Conservation (phyloP, 2,888 invertebrate species). For the Lepidocyrtoides sp. region DNA sequence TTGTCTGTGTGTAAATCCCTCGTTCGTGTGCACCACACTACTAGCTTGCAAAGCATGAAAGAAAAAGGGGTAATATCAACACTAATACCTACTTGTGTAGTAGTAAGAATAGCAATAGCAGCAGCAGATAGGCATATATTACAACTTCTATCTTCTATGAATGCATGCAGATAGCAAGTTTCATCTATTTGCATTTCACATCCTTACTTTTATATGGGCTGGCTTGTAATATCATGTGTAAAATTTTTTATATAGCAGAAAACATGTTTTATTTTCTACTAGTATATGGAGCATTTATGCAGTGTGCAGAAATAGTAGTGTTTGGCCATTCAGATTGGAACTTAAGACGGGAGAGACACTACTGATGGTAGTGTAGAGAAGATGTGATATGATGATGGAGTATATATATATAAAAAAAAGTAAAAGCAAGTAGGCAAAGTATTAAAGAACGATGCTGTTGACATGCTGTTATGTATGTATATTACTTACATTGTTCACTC, state of each 20-base stretch:
- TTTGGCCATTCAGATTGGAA: conserved; percentile 18
- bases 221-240: neutral
- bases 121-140: conserved; percentile 34
- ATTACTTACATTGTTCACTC: neutral
- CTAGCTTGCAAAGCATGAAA: conserved; percentile 53
- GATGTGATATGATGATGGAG: neutral
- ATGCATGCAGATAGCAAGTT: conserved; percentile 22
- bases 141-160: conserved; percentile 13
- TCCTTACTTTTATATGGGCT: neutral
- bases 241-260: conserved; percentile 13
- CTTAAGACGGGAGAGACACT: neutral
- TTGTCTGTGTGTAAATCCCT: conserved; percentile 23
- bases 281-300: neutral
- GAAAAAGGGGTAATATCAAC: conserved; percentile 43
- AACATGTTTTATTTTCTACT: neutral
- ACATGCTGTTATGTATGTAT: neutral
- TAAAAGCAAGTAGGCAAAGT: neutral
- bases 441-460: neutral
- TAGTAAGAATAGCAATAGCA: neutral
- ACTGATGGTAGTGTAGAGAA: neutral
- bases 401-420: neutral
- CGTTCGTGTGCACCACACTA: conserved; percentile 55
- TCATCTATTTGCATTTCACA: conserved; percentile 46
- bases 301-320: conserved; percentile 30
- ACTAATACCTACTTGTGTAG: conserved; percentile 55